A percentile compares a stretch with the other conserved stretches of the same genome.
phyloP scores from a whole-genome alignment of 2,113 vertebrate species.

The Coreoperca whiteheadi region DNA sequence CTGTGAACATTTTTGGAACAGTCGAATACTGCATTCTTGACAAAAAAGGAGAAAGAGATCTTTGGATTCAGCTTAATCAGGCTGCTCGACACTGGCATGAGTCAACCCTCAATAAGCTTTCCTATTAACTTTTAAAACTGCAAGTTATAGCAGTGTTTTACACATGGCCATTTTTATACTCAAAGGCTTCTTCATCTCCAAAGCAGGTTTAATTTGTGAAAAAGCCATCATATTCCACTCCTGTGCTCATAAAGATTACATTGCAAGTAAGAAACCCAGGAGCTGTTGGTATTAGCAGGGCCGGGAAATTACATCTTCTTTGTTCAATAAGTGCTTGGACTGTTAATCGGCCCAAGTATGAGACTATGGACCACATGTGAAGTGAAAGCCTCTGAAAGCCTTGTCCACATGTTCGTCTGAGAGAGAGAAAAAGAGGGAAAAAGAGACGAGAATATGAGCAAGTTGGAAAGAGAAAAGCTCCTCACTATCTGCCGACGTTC shows the following conservation, averaged over 20 bases:
- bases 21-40: neutral
- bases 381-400: conserved; percentile 66
- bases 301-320: conserved; percentile 73
- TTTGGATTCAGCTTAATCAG: neutral
- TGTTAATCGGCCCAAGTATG: conserved; percentile 77
- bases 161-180: conserved; percentile 54
- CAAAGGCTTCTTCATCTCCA: conserved; percentile 51
- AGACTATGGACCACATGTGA: conserved; percentile 73
- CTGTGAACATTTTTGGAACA: neutral
- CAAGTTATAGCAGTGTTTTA: conserved; percentile 55
- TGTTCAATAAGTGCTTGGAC: conserved; percentile 74
- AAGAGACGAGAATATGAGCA: conserved; percentile 40
- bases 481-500: conserved; percentile 66
- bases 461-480: conserved; percentile 68
- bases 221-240: conserved; percentile 62
- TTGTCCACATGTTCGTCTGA: conserved; percentile 48
- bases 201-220: conserved; percentile 77
- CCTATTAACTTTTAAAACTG: conserved; percentile 63
- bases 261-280: conserved; percentile 65
- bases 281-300: conserved; percentile 74
- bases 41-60: neutral
- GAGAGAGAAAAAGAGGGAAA: conserved; percentile 28
- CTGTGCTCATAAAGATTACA: conserved; percentile 74
- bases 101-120: conserved; percentile 48
- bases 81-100: conserved; percentile 13